These are phyloP conservation scores for Dysidea cf. avara DNA, from an alignment of 37 sponge, comb jelly and placozoan genomes.

Conservation along the genomic window DNA sequence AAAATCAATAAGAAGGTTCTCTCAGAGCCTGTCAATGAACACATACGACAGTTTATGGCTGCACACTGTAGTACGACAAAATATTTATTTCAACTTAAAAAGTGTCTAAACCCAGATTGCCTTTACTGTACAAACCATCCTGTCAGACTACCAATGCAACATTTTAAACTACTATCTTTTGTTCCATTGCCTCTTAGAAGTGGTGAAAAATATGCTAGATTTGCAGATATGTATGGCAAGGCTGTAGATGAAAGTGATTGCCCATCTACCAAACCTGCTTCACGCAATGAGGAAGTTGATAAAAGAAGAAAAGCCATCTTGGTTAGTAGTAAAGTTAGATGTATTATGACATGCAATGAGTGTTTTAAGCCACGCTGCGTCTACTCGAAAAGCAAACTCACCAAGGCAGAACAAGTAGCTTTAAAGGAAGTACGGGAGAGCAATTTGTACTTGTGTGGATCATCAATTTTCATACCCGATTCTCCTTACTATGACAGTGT, in stretches of 20 bases:
- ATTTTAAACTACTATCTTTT: slow-evolving; percentile 1
- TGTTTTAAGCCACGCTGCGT: slow-evolving; percentile 14
- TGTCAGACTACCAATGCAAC: not conserved
- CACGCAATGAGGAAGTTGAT: slow-evolving; percentile 1
- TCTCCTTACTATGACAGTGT: slow-evolving; percentile 2
- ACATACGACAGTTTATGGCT: not conserved
- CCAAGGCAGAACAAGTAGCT: not conserved
- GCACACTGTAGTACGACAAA: too few species aligned
- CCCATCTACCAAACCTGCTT: slow-evolving; percentile 1
- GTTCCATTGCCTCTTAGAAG: slow-evolving; percentile 3
- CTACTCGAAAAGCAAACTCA: slow-evolving; percentile 1
- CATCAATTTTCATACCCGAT: slow-evolving; percentile 5
- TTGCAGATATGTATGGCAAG: slow-evolving; percentile 1
- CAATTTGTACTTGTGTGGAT: slow-evolving; percentile 18
- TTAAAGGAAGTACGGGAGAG: not conserved
- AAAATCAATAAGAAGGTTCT: slow-evolving; percentile 1
- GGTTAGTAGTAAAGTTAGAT: slow-evolving; percentile 4
- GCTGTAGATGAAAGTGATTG: slow-evolving; percentile 4
- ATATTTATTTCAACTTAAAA: not conserved
- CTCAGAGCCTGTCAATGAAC: not conserved
- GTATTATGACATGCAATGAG: slow-evolving; percentile 3
- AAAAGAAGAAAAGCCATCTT: not conserved
- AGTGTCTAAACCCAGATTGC: slow-evolving; percentile 2
- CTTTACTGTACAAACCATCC: not conserved
- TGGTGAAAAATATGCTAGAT: not conserved